Evolutionary conservation across 1,140 invertebrate genomes (phyloP), one percentile per base, ranked within the genome.

Genomic region (Riptortus pedestris): DNA sequence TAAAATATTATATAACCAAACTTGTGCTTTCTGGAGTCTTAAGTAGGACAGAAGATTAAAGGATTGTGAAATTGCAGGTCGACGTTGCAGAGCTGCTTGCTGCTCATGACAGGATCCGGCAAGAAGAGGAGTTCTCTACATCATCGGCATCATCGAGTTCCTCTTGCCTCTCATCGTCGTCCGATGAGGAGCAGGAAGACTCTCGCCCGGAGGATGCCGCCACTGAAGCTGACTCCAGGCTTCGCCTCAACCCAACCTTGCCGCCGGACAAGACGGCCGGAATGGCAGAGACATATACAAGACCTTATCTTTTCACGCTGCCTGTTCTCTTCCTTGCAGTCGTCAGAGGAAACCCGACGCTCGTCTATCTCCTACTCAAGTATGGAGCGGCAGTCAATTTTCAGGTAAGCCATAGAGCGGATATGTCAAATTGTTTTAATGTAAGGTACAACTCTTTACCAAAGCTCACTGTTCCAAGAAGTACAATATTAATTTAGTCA

Each of bases 281-380:
- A 55, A 70, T 75, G 31, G 72, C 74, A 14, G 71, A 74, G 24
- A 66, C 69, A 2, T 81, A 81, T 71, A 77, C 74, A 0, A 70
- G 74, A 7, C 76, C 78, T 2, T 73, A 76, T 62, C 70, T 83
- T 11, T 78, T 79, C 70, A 74, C 74, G 0, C 71, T 82, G 9
- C 80, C 81, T 0, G 78, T 80, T 14, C 67, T 82, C 3, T 82
- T 79, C 67, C 69, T 81, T 12, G 80, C 80, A 0, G 78, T 80
- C 0, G 77, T 76, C 12, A 70, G 76, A 11, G 77, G 77, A 7
- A 77, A 79, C 64, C 71, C 78, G 4, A 75, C 74, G 16, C 74
- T 79, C 12, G 74, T 80, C 1, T 74, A 76, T n/a, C 69, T 81
- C 1, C 74, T 83, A 7, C 74, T 82, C 16, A 77, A 79, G 63